A percentile compares a stretch with the other conserved stretches of the same genome.
Evolutionary conservation across 1,140 invertebrate genomes (phyloP).

Genomic region (Leptoteleia sp.): DNA sequence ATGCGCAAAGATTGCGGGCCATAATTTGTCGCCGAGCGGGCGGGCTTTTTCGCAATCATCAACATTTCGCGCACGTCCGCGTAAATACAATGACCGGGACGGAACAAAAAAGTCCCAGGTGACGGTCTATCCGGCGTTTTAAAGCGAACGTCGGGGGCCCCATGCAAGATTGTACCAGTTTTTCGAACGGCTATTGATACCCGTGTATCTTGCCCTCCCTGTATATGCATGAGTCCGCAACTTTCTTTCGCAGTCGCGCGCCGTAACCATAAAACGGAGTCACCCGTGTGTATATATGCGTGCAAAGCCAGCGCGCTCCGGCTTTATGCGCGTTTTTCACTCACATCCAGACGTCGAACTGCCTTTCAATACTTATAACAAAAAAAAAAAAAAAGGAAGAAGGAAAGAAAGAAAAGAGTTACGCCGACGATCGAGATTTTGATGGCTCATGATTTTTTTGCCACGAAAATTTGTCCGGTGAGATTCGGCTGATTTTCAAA

Average conservation of each 20-base stretch:
- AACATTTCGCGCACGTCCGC: constrained; percentile 76
- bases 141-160: constrained; percentile 38
- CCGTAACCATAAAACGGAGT: constrained; percentile 76
- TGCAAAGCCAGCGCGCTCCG: constrained; percentile 34
- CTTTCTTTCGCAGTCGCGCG: constrained; percentile 76
- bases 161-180: constrained; percentile 79
- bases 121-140: constrained; percentile 52
- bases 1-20: constrained; percentile 19
- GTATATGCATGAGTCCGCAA: constrained; percentile 77
- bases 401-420: constrained; percentile 31
- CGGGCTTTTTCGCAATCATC: constrained; percentile 60
- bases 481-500: constrained; percentile 30
- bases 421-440: constrained; percentile 61
- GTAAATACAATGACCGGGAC: constrained; percentile 74
- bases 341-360: constrained; percentile 51
- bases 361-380: too few species aligned
- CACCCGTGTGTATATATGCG: constrained; percentile 63
- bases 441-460: constrained; percentile 37
- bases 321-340: constrained; percentile 71
- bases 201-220: constrained; percentile 65
- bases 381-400: too few species aligned
- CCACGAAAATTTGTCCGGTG: constrained; percentile 41
- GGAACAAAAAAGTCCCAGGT: constrained; percentile 75
- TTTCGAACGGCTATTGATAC: constrained; percentile 78
- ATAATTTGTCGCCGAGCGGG: constrained; percentile 27